Percentiles rank a stretch among this genome's conserved stretches.
Evolutionary conservation across 2,888 invertebrate species (phyloP).

Genomic region (Lepetodrilus schrolli): DNA sequence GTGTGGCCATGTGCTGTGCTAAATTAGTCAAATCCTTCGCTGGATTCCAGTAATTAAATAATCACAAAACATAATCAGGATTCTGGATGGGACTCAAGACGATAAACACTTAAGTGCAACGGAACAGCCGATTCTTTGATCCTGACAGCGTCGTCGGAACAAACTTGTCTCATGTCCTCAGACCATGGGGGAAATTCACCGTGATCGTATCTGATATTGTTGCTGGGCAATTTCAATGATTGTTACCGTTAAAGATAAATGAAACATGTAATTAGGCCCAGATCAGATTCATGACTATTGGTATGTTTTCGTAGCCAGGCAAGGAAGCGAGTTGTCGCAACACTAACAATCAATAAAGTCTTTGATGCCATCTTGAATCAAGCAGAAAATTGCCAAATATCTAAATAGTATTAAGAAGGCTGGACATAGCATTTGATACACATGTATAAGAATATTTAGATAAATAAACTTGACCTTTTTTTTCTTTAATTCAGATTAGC

Average conservation of each 20-base stretch:
- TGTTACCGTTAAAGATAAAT: conserved; percentile 4
- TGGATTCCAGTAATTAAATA: conserved; percentile 31
- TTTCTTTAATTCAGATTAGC: too few species aligned
- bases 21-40: conserved; percentile 30
- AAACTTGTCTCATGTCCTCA: conserved; percentile 13
- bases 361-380: too few species aligned
- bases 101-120: conserved; percentile 24
- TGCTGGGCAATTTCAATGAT: neutral
- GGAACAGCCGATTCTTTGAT: conserved; percentile 1
- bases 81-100: conserved; percentile 13
- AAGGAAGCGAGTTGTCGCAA: too few species aligned
- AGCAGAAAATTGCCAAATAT: too few species aligned
- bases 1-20: conserved; percentile 25
- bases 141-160: neutral
- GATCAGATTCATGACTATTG: neutral
- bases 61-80: conserved; percentile 31
- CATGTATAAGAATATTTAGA: too few species aligned
- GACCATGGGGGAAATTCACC: neutral
- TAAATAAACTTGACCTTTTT: too few species aligned
- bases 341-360: too few species aligned
- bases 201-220: neutral
- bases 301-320: too few species aligned
- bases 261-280: conserved; percentile 6
- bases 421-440: too few species aligned
- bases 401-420: too few species aligned